Conservation (phyloP, 2,888 invertebrate genomes). For the Agriopis aurantiaria region DNA sequence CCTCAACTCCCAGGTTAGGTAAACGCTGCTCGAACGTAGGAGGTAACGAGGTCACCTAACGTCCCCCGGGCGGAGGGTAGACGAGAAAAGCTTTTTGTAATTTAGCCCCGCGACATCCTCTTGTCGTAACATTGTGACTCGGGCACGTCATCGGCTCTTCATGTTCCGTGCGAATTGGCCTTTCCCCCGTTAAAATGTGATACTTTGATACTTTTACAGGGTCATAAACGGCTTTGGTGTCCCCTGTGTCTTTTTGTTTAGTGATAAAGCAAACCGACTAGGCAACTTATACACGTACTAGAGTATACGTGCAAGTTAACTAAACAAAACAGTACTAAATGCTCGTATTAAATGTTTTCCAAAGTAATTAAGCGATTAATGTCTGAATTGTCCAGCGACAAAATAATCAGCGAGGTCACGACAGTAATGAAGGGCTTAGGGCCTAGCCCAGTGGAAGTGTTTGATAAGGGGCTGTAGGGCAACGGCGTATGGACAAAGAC, state of each 20-base stretch:
- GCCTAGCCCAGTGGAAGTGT: slow-evolving; percentile 72
- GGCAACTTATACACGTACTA: background rate
- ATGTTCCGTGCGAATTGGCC: slow-evolving; percentile 43
- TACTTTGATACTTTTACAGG: slow-evolving; percentile 35
- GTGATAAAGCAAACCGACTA: background rate
- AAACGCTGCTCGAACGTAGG: slow-evolving; percentile 65
- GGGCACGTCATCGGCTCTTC: slow-evolving; percentile 50
- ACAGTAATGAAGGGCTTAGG: slow-evolving; percentile 72
- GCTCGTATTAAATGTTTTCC: slow-evolving; percentile 9
- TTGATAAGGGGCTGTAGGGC: slow-evolving; percentile 71
- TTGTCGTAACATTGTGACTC: slow-evolving; percentile 59
- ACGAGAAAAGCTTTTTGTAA: slow-evolving; percentile 71
- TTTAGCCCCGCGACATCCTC: slow-evolving; percentile 56
- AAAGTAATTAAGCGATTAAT: slow-evolving; percentile 22
- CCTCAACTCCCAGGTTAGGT: slow-evolving; percentile 62
- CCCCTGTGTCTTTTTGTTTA: slow-evolving; percentile 5
- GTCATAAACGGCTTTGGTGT: slow-evolving; percentile 22
- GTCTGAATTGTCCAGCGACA: slow-evolving; percentile 51
- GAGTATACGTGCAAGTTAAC: background rate
- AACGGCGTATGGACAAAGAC: slow-evolving; percentile 3
- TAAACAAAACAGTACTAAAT: background rate
- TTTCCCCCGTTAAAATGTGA: slow-evolving; percentile 41
- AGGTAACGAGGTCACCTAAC: slow-evolving; percentile 60
- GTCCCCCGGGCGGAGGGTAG: slow-evolving; percentile 62
- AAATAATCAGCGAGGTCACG: slow-evolving; percentile 71